Conservation (phyloP, 2,113 vertebrate genomes). For the Mirounga angustirostris region DNA sequence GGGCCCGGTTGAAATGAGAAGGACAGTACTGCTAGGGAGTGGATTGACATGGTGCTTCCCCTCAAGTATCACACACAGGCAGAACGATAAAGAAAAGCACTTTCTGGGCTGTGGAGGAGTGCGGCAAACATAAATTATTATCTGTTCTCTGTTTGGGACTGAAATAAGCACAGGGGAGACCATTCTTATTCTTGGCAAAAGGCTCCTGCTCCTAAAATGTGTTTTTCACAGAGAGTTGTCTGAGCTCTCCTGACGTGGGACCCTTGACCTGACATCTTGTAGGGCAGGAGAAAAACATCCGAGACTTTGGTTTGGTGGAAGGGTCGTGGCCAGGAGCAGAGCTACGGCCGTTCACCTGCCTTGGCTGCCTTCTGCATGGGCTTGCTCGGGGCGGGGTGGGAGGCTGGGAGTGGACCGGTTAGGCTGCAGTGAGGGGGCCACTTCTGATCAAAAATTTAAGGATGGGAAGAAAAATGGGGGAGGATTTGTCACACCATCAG, state of each 20-base stretch:
- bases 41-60: background rate
- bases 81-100: constrained; percentile 39
- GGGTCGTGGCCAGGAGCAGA: background rate
- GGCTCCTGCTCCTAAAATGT: background rate
- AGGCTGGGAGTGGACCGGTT: background rate
- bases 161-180: constrained; percentile 49
- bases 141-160: constrained; percentile 19
- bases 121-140: constrained; percentile 53
- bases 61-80: constrained; percentile 12
- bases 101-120: constrained; percentile 42
- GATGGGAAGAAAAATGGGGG: background rate
- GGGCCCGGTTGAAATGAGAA: background rate
- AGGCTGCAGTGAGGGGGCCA: background rate
- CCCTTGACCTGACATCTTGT: background rate
- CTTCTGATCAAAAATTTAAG: background rate
- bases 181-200: constrained; percentile 60
- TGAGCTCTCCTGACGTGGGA: background rate
- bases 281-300: background rate
- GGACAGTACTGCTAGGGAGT: background rate
- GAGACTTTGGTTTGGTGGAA: background rate
- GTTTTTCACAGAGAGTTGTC: constrained; percentile 10
- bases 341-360: background rate
- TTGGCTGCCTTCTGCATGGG: background rate
- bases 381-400: too few relatives aligned
- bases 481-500: background rate